Evolutionary conservation across 2,113 vertebrate genomes (phyloP).

Genomic region (Madoqua kirkii): DNA sequence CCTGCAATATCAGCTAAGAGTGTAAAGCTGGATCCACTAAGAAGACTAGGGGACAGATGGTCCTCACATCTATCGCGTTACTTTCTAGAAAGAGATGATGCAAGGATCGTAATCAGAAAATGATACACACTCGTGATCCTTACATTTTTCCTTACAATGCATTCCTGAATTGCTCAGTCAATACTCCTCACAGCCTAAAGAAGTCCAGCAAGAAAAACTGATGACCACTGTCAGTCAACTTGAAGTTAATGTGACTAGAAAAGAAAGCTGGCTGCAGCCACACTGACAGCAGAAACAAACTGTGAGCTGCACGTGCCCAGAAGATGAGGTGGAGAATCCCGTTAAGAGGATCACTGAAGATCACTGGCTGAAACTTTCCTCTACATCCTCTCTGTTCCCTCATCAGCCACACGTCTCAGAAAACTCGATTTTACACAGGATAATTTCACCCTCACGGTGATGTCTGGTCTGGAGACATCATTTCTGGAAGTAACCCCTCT

Average conservation of each 20-base stretch:
- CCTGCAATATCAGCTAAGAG: background rate
- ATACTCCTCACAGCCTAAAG: background rate
- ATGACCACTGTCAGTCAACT: background rate
- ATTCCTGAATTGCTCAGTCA: background rate
- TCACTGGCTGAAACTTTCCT: background rate
- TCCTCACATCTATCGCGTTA: background rate
- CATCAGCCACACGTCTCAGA: background rate
- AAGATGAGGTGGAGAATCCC: background rate
- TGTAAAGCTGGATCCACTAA: background rate
- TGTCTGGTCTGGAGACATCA: background rate
- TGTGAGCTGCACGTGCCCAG: background rate
- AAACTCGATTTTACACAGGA: background rate
- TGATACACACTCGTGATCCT: background rate
- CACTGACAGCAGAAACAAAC: background rate
- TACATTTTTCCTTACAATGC: background rate
- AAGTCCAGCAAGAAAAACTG: background rate
- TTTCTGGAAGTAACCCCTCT: background rate
- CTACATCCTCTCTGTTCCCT: background rate
- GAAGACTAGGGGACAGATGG: background rate
- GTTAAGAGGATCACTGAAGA: background rate
- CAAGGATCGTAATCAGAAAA: background rate
- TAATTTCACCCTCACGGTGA: background rate
- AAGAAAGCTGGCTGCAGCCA: background rate
- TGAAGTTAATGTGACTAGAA: background rate
- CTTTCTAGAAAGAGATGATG: background rate